Conservation (phyloP, 2,797 vertebrate species). For the Ctenopoma multispine region DNA sequence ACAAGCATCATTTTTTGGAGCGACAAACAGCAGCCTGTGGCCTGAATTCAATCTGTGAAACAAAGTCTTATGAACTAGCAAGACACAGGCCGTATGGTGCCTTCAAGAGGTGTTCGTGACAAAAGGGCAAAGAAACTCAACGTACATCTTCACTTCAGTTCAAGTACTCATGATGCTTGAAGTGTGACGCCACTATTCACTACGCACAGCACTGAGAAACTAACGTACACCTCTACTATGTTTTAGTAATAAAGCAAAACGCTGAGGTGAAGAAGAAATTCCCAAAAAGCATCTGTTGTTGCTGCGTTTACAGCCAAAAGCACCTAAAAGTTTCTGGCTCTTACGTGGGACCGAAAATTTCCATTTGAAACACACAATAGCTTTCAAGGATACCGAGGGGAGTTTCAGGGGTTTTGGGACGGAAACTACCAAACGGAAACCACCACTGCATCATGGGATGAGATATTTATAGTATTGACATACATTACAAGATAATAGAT, state of each 20-base stretch:
- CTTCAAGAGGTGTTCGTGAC: background rate
- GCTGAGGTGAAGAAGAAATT: background rate
- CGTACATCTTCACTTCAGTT: background rate
- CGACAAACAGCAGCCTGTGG: constrained; percentile 32
- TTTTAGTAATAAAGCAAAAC: too few relatives aligned
- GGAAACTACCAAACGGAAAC: background rate
- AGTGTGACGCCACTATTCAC: background rate
- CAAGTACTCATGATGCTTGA: too few relatives aligned
- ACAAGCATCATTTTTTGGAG: constrained; percentile 5
- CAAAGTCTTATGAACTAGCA: background rate
- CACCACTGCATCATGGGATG: background rate
- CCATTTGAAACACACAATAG: background rate
- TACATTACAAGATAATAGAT: too few relatives aligned
- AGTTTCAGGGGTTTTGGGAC: background rate
- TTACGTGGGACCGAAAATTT: background rate
- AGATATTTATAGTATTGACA: too few relatives aligned
- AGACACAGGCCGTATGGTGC: background rate
- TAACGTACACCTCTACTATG: background rate
- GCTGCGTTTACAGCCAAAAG: background rate
- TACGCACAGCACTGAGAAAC: background rate
- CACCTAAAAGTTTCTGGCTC: background rate
- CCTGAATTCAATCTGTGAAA: constrained; percentile 23
- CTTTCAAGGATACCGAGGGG: background rate
- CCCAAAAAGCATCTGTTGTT: background rate
- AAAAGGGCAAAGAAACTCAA: background rate